phyloP scores from a whole-genome alignment of 2,888 invertebrate species.

The Branchipolynoe longqiensis region DNA sequence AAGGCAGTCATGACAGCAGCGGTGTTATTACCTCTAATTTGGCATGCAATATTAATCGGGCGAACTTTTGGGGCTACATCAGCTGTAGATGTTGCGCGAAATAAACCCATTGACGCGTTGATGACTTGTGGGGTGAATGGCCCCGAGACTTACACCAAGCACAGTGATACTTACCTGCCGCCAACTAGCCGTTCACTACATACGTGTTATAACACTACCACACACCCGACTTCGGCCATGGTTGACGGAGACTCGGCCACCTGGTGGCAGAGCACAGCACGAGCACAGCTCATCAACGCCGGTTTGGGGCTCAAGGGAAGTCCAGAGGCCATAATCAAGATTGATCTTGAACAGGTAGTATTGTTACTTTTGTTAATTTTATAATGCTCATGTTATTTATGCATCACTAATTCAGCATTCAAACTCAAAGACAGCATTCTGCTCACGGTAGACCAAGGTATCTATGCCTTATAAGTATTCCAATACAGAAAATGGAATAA shows the following conservation, averaged over 20 bases:
- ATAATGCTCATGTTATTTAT: too few relatives aligned
- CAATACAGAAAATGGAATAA: too few relatives aligned
- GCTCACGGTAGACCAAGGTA: too few relatives aligned
- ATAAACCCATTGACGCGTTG: conserved; percentile 67
- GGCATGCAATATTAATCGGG: conserved; percentile 16
- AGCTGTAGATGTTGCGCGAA: conserved; percentile 71
- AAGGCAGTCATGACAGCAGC: conserved; percentile 48
- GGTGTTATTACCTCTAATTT: neutral
- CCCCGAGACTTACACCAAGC: conserved; percentile 66
- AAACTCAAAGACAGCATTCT: too few relatives aligned
- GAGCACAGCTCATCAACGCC: conserved; percentile 63
- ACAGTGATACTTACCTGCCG: conserved; percentile 60
- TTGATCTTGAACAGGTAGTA: conserved; percentile 69
- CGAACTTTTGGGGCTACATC: neutral
- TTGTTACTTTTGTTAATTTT: neutral
- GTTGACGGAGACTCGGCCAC: conserved; percentile 70
- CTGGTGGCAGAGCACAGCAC: conserved; percentile 73
- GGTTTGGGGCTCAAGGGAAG: conserved; percentile 60
- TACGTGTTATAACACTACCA: neutral
- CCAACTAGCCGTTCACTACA: conserved; percentile 9
- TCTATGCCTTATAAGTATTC: too few relatives aligned
- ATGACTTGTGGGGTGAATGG: conserved; percentile 70
- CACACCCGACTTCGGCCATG: conserved; percentile 68
- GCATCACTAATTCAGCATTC: too few relatives aligned
- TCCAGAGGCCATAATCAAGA: conserved; percentile 65